Base-by-base conservation (phyloP, 2,888 invertebrate genomes). In the Hipparchia sbordonii region DNA sequence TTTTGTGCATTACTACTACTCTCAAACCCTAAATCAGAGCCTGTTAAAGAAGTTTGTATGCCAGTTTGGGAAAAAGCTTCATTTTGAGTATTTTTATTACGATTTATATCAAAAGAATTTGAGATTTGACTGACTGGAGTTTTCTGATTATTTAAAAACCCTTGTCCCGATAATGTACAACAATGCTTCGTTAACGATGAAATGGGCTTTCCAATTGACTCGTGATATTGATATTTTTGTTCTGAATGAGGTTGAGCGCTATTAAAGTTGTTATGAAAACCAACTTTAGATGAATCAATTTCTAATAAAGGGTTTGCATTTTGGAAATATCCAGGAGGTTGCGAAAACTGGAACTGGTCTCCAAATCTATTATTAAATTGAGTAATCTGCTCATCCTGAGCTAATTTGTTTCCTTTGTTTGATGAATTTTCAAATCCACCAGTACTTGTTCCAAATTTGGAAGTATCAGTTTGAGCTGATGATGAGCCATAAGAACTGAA, bases 301-400 rank as follows among this genome's bases (percentile, higher is more conserved):
- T 13, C 13, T 51, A 13, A 62, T 6, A 70, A 59, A 67, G 69
- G 48, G 46, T 66, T 76, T 78, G 8, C 73, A 74, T 63, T 77
- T 71, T 45, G 72, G 63, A 60, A 63, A 45, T 67, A 72, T 72
- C 52, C 71, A 10, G 61, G 67, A 33, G 86, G 86, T 51, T 86
- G 84, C 57, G 84, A 79, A 63, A 85, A 85, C 65, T 86, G 84
- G 73, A 82, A 85, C 6, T 78, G 82, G 57, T 80, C 72, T 61
- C 77, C 82, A 75, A 81, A 77, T 59, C 71, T 52, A 74, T 73
- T 77, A 68, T 70, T 76, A 6, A 77, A 67, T n/a, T 54, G n/a
- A 62, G 57, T 33, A n/a, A n/a, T 63, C 6, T 74, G 76, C n/a
- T 73, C 77, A 65, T 72, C 76, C 56, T 82, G 81, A 68, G 76